A percentile compares a stretch with the other conserved stretches of the same genome.
These are phyloP conservation scores for Stomatorhinus walkeri DNA, from an alignment of 2,797 vertebrate genomes.

Conservation along the genomic window DNA sequence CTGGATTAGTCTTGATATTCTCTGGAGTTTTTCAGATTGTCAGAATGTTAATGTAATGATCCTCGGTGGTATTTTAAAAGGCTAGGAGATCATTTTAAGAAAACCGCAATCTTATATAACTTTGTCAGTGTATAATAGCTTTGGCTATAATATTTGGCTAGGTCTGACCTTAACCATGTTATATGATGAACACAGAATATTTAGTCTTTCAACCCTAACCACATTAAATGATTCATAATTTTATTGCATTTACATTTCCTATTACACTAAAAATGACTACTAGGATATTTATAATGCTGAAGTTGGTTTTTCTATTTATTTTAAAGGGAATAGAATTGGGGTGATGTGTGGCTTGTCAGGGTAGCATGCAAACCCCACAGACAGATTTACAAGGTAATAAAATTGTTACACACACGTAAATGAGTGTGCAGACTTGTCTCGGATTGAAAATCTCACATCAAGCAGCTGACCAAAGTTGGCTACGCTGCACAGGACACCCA, in stretches of 20 bases:
- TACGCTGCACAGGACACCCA: background rate
- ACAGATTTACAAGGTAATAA: background rate
- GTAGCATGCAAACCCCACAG: background rate
- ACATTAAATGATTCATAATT: background rate
- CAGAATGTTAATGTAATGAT: background rate
- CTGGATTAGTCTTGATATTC: background rate
- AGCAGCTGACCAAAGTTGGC: background rate
- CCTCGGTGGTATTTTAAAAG: background rate
- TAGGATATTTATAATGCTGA: background rate
- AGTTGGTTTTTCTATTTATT: background rate
- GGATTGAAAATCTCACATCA: background rate
- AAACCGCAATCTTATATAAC: background rate
- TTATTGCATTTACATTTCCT: background rate
- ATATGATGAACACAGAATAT: background rate
- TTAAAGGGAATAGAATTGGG: background rate
- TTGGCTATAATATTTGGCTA: background rate
- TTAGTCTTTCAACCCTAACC: background rate
- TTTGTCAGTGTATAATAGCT: background rate
- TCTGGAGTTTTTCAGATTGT: background rate
- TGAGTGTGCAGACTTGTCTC: background rate
- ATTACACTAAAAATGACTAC: background rate
- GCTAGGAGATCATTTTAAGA: background rate
- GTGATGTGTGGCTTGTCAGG: background rate
- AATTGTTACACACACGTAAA: background rate
- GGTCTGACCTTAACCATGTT: background rate